Evolutionary conservation across 1,140 invertebrate genomes (phyloP).

Genomic region (Neelides sp.): DNA sequence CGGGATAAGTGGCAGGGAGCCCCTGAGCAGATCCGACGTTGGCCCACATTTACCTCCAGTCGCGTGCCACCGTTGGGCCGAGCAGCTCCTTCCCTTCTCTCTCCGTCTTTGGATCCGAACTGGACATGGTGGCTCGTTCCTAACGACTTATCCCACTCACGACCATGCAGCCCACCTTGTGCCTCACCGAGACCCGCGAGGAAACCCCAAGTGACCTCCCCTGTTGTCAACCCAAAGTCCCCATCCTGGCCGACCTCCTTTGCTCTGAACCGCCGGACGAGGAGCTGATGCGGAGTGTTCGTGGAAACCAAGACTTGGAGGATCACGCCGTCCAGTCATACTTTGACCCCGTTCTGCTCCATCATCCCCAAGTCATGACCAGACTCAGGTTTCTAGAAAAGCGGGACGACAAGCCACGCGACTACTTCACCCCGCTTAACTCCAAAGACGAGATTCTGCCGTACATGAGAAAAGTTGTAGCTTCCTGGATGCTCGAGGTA

Average conservation of each 20-base stretch:
- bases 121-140: neutral
- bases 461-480: constrained; percentile 64
- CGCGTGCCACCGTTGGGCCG: constrained; percentile 19
- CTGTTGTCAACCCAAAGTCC: constrained; percentile 27
- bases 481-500: constrained; percentile 72
- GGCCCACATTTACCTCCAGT: constrained; percentile 18
- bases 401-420: constrained; percentile 47
- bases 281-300: constrained; percentile 12
- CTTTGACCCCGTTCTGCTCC: constrained; percentile 49
- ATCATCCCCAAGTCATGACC: constrained; percentile 52
- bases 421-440: constrained; percentile 51
- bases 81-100: neutral
- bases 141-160: neutral
- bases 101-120: neutral
- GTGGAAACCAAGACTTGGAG: constrained; percentile 10
- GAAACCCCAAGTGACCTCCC: constrained; percentile 20
- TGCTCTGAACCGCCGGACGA: constrained; percentile 26
- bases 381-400: constrained; percentile 57
- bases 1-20: too few relatives aligned
- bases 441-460: constrained; percentile 61
- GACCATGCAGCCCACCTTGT: constrained; percentile 21
- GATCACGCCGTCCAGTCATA: constrained; percentile 21
- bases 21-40: too few relatives aligned
- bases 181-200: constrained; percentile 4
- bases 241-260: constrained; percentile 27